Evolutionary conservation across 1,140 invertebrate genomes (phyloP), one percentile per base, ranked within the genome.

Genomic region (Hyphantria cunea): DNA sequence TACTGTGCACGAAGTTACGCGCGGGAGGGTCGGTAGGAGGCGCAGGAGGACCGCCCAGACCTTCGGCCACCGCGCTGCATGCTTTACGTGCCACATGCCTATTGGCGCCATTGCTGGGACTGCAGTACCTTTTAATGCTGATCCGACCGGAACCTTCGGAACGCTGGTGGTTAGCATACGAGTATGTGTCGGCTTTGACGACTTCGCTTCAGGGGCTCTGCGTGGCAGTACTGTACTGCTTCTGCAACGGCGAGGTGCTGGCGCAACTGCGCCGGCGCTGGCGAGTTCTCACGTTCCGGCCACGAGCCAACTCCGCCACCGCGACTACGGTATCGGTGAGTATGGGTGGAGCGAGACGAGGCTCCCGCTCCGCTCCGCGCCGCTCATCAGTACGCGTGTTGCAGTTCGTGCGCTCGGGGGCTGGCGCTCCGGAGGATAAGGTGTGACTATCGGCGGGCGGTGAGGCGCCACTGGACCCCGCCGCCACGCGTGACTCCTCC

Each of bases 221-320:
- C 78, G 97, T 99, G 10, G 96, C 97, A 10, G 93, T 97, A 25
- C 92, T 99, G 7, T 98, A 98, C 90, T 99, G 98, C 84, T 99
- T 98, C 92, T 97, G 95, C 90, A 99, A 99, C 81, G 97, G 97
- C 64, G 97, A 98, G 94, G 97, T 98, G 91, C 94, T 96, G 74
- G 94, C 95, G 14, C 95, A 96, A 86, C 93, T 96, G 75, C 95
- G 95, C 70, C 92, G 96, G 55, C 94, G 94, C 82, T 96, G 95
- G 95, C 92, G 95, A 66, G 94, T 93, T 52, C 92, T 94, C 15
- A 94, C 93, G 68, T 94, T 95, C 73, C 91, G 95, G 37, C 94
- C 95, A 47, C 92, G 96, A 53, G 94, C 95, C 52, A 96, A 96
- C 85, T 96, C 95, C 62, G 95, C 95, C 78, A 96, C 95, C 53